phyloP scores from a whole-genome alignment of 2,888 invertebrate genomes.

The Aporophyla nigra region DNA sequence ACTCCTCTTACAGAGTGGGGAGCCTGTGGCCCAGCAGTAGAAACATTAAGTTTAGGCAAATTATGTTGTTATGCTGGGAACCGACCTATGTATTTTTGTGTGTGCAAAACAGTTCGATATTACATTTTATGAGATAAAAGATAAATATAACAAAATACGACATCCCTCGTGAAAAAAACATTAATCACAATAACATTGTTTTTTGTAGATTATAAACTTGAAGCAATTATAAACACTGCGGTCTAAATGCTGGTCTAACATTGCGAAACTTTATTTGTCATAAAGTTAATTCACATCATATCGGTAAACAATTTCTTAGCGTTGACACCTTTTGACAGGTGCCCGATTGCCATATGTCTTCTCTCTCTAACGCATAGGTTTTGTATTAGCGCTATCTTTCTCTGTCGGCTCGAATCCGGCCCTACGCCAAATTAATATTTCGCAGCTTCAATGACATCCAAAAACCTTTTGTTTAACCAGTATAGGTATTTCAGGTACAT shows the following conservation, averaged over 20 bases:
- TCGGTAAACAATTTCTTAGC: not conserved
- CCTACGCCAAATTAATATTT: not conserved
- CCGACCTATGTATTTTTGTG: no score
- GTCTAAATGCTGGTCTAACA: not conserved
- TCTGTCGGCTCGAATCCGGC: not conserved
- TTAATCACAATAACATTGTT: no score
- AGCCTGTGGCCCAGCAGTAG: no score
- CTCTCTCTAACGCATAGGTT: constrained; percentile 1
- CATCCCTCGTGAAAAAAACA: no score
- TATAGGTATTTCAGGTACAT: not conserved
- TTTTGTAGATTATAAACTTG: no score
- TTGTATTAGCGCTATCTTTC: not conserved
- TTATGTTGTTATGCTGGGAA: no score
- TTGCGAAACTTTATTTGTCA: not conserved
- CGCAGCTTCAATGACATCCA: not conserved
- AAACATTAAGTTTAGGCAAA: no score
- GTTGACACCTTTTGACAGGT: not conserved
- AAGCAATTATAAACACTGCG: no score
- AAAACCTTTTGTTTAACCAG: not conserved
- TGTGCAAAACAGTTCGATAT: no score
- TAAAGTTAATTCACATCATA: not conserved
- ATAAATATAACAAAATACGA: no score
- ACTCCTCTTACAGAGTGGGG: no score
- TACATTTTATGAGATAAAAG: no score
- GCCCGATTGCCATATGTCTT: not conserved